Percentiles rank a stretch among this genome's conserved stretches.
These are phyloP conservation scores for Eumerus sabulonum DNA, from an alignment of 2,888 invertebrate genomes.

Conservation along the genomic window DNA sequence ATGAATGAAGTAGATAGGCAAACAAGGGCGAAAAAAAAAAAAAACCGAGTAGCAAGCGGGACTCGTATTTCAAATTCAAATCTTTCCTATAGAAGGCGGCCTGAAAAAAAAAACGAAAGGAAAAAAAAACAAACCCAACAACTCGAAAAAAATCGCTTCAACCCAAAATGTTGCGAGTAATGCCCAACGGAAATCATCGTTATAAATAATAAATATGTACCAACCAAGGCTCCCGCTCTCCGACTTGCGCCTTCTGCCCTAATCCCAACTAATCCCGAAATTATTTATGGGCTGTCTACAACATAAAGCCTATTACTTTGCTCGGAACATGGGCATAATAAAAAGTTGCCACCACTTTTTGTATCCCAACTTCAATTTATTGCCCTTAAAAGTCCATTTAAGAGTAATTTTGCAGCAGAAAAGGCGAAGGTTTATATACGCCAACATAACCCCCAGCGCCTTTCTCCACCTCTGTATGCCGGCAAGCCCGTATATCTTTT, in stretches of 20 bases:
- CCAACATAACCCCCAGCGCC: slow-evolving; percentile 24
- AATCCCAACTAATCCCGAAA: slow-evolving; percentile 66
- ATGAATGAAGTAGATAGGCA: too few species aligned
- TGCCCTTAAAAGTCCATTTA: slow-evolving; percentile 67
- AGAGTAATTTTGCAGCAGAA: slow-evolving; percentile 59
- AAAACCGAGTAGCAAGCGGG: slow-evolving; percentile 6
- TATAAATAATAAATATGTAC: slow-evolving; percentile 63
- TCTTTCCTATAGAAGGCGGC: slow-evolving; percentile 21
- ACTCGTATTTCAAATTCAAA: slow-evolving; percentile 28
- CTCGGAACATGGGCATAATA: slow-evolving; percentile 65
- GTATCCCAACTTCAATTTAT: slow-evolving; percentile 66
- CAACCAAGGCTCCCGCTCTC: slow-evolving; percentile 26
- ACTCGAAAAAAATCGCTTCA: slow-evolving; percentile 23
- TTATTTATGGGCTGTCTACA: slow-evolving; percentile 68
- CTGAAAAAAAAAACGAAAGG: slow-evolving; percentile 28
- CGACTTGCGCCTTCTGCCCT: slow-evolving; percentile 56
- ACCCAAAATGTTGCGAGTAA: slow-evolving; percentile 39
- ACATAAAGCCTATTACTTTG: slow-evolving; percentile 68
- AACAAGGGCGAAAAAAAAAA: slow-evolving; percentile 7
- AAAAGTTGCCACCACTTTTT: slow-evolving; percentile 66
- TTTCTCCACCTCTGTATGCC: slow-evolving; percentile 1
- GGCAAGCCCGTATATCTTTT: too few species aligned
- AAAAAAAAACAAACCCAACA: slow-evolving; percentile 19
- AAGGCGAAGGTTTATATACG: slow-evolving; percentile 43
- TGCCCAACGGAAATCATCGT: slow-evolving; percentile 67